Conservation (phyloP, 2,113 vertebrate species). For the Pomatostomus ruficeps region DNA sequence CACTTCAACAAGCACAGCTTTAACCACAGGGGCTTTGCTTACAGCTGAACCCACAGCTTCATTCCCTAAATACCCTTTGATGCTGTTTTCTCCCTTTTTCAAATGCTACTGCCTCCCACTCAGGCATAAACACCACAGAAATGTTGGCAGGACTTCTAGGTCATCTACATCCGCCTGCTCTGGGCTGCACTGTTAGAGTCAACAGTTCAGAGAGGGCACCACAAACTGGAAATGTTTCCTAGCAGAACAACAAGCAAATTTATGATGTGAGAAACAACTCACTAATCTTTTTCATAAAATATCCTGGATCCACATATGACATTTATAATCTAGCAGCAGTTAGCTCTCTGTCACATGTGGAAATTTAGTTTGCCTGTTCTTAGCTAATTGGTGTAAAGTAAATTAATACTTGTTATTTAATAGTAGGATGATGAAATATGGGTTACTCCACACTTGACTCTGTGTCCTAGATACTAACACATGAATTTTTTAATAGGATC, state of each 20-base stretch:
- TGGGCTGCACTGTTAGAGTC: background rate
- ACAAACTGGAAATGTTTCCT: background rate
- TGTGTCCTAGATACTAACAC: background rate
- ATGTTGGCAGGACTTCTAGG: background rate
- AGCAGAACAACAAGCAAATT: background rate
- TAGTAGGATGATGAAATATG: background rate
- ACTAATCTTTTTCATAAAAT: background rate
- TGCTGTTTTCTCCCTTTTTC: background rate
- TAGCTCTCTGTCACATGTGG: background rate
- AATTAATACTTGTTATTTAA: constrained; percentile 14
- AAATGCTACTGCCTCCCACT: background rate
- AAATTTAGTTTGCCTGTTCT: background rate
- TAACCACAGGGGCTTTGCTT: background rate
- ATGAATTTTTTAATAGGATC: constrained; percentile 17
- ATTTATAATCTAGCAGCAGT: background rate
- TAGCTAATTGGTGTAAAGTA: background rate
- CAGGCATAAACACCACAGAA: background rate
- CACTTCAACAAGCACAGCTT: background rate
- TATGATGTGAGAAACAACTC: background rate
- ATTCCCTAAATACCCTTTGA: background rate
- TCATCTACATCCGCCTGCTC: background rate
- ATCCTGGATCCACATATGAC: background rate
- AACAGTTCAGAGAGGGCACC: background rate
- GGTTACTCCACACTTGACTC: background rate
- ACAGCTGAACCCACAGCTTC: background rate